Conservation (phyloP, 2,797 vertebrate species). For the Epinephelus coioides region DNA sequence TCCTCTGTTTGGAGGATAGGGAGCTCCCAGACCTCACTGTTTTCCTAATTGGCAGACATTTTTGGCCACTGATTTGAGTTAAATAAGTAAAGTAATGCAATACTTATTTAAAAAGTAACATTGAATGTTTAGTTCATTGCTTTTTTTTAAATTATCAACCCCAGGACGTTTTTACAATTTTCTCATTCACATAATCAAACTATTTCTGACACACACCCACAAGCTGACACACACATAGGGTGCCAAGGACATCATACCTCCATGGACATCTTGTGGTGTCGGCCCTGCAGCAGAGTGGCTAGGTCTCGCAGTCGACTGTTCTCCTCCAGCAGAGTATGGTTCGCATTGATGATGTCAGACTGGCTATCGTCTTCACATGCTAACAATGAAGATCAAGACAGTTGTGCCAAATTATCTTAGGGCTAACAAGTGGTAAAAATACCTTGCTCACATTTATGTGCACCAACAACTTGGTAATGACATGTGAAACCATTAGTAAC, state of each 20-base stretch:
- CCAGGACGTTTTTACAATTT: not conserved
- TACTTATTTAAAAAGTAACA: too few relatives aligned
- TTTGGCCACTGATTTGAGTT: too few relatives aligned
- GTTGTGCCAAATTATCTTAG: not conserved
- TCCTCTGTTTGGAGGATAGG: too few relatives aligned
- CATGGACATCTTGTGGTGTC: conserved; percentile 94
- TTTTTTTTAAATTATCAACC: not conserved
- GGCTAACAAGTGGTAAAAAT: not conserved
- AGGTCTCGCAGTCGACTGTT: conserved; percentile 90
- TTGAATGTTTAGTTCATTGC: too few relatives aligned
- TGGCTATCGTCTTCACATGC: conserved; percentile 84
- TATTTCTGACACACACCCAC: not conserved
- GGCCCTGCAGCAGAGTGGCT: conserved; percentile 90
- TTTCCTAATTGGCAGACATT: too few relatives aligned
- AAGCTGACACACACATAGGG: not conserved
- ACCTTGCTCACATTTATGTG: not conserved
- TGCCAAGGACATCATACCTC: conserved; percentile 82
- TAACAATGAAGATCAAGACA: conserved; percentile 45
- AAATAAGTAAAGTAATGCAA: too few relatives aligned
- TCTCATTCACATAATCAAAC: not conserved
- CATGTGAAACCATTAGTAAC: not conserved
- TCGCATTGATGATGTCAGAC: conserved; percentile 77
- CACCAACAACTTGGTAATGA: not conserved
- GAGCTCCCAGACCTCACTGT: too few relatives aligned
- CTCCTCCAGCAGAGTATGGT: conserved; percentile 88